A percentile compares a stretch with the other conserved stretches of the same genome.
These are phyloP conservation scores for Mythimna pallens DNA, from an alignment of 2,888 invertebrate species.

Conservation along the genomic window DNA sequence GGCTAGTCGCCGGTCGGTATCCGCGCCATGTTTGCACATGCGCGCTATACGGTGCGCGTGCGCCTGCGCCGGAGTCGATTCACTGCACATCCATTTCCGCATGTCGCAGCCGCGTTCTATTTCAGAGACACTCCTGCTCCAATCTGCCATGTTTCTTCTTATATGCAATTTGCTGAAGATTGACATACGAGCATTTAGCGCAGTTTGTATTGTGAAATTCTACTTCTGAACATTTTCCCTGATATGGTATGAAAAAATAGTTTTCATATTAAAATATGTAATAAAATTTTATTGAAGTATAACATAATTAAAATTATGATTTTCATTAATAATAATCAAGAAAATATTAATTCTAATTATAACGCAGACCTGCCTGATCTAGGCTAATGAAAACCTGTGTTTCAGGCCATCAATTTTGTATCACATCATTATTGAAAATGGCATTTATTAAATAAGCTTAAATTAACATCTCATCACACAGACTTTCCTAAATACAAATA, in stretches of 20 bases:
- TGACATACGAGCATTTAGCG: slow-evolving; percentile 6
- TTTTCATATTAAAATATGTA: too few relatives aligned
- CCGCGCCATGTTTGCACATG: slow-evolving; percentile 50
- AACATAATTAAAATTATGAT: too few relatives aligned
- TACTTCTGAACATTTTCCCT: not conserved
- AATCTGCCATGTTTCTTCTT: slow-evolving; percentile 56
- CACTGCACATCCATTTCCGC: slow-evolving; percentile 80
- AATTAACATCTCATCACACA: not conserved
- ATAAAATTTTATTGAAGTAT: too few relatives aligned
- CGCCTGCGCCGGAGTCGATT: slow-evolving; percentile 63
- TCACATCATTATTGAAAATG: too few relatives aligned
- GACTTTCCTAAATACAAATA: not conserved
- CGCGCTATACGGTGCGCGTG: slow-evolving; percentile 39
- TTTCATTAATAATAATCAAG: too few relatives aligned
- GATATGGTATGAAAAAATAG: not conserved
- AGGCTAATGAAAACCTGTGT: too few relatives aligned
- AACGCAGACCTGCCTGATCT: too few relatives aligned
- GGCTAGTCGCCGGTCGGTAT: not conserved
- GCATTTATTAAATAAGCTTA: too few relatives aligned
- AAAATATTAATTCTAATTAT: too few relatives aligned
- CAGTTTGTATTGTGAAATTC: not conserved
- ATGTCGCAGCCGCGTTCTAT: slow-evolving; percentile 80
- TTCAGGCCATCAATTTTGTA: too few relatives aligned
- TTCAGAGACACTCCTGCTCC: slow-evolving; percentile 71
- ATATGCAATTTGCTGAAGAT: slow-evolving; percentile 36